These are phyloP conservation scores for Tetramorium alpestre DNA, from an alignment of 1,140 invertebrate species.

Conservation along the genomic window DNA sequence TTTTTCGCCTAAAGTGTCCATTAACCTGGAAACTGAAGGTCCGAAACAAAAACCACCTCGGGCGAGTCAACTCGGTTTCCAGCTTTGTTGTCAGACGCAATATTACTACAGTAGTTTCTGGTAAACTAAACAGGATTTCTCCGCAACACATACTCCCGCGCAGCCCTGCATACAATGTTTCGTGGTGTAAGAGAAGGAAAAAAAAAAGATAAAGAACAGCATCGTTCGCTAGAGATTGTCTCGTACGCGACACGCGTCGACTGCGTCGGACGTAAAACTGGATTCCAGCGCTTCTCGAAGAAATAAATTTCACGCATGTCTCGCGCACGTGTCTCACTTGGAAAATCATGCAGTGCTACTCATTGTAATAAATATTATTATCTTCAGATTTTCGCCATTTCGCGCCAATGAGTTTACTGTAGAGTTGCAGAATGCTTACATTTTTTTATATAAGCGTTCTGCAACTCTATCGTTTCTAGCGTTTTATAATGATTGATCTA, in stretches of 20 bases:
- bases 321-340: constrained; percentile 13
- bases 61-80: constrained; percentile 44
- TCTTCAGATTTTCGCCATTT: not conserved
- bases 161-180: not conserved
- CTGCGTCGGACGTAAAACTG: constrained; percentile 17
- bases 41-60: constrained; percentile 17
- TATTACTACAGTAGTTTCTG: constrained; percentile 40
- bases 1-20: constrained; percentile 8
- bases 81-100: constrained; percentile 50
- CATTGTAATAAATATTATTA: not conserved
- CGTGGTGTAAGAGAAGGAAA: too few species aligned
- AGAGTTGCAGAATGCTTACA: too few species aligned
- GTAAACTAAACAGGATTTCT: constrained; percentile 36
- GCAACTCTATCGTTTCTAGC: not conserved
- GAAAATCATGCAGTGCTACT: not conserved
- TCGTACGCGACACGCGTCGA: not conserved
- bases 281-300: not conserved
- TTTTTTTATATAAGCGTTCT: not conserved
- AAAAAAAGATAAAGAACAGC: not conserved
- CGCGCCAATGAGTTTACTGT: too few species aligned
- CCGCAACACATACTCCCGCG: not conserved
- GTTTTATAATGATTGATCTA: not conserved
- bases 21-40: constrained; percentile 31
- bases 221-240: not conserved
- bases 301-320: constrained; percentile 39